phyloP scores from a whole-genome alignment of 1,140 invertebrate genomes.

The Arion vulgaris region DNA sequence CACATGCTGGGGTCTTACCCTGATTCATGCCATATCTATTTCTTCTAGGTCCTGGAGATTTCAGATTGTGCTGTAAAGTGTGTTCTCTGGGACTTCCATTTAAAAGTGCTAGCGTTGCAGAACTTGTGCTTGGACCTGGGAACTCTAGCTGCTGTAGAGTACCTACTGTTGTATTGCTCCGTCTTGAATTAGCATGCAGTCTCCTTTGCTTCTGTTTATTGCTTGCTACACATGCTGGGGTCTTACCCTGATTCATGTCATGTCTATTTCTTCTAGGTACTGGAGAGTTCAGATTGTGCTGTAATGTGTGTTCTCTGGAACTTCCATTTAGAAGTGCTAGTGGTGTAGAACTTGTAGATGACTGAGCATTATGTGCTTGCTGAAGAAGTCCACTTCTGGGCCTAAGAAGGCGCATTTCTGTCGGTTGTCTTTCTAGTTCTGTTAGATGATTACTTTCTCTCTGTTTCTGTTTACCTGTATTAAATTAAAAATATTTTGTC shows the following conservation, averaged over 20 bases:
- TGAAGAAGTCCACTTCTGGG: neutral
- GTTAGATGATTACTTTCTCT: neutral
- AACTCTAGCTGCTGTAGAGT: neutral
- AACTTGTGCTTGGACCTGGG: neutral
- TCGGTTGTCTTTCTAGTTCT: neutral
- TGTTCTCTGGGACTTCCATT: neutral
- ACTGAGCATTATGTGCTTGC: neutral
- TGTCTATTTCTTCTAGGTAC: neutral
- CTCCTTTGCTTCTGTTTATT: no score
- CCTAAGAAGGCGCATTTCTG: neutral
- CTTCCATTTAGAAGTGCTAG: neutral
- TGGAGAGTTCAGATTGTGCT: neutral
- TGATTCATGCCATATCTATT: neutral
- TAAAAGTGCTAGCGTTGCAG: no score
- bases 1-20: neutral
- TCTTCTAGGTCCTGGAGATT: neutral
- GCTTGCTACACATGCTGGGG: neutral
- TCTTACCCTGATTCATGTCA: neutral
- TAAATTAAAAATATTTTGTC: neutral
- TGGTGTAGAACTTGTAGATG: neutral
- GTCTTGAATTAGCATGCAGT: no score
- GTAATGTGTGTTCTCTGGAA: neutral
- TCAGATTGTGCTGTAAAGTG: neutral
- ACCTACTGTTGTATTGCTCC: neutral
- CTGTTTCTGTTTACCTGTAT: neutral